Evolutionary conservation across 2,797 vertebrate genomes (phyloP), one percentile per base, ranked within the genome.

Genomic region (Lagodon rhomboides): DNA sequence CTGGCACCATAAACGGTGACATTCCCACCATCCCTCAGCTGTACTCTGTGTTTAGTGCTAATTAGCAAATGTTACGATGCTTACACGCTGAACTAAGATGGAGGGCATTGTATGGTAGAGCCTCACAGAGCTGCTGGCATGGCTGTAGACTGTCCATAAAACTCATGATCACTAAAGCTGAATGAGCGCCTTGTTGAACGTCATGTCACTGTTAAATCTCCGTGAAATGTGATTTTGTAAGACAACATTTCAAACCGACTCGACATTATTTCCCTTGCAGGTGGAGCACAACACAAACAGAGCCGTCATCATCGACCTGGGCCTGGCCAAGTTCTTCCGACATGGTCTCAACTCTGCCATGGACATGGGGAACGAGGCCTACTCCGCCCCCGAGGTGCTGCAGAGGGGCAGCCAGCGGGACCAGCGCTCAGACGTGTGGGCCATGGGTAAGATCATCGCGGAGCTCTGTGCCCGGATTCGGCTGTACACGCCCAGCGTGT

Each of bases 291-390:
- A 62, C 25, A 93, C 93, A n/a, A 84, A 95, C 83, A 88, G 95
- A 71, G 92, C 95, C 0, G 94, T 96, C 47, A 95, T 96, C 85
- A 95, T 96, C 10, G 95, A 96, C 75, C 73, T 96, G 68, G 95
- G 95, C 50, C 75, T 95, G 62, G 95, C 95, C 4, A 96, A 96
- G 85, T 95, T 96, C 87, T 93, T 68, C 53, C 75, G 41, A 23
- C 56, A 64, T 11, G 95, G 94, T 25, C 88, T 94, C 4, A 94
- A 82, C 76, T 95, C 95, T 16, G 95, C 95, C 0, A 0, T 66
- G 0, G 91, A 96, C 87, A 81, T 92, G 91, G 95, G 95, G 1
- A 95, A 96, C 2, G 88, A 93, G 73, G 95, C 95, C 18, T 95
- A 96, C 77, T 93, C 94, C 0, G 83, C 94, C 10, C 95, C 95